Base-by-base conservation (phyloP, 2,113 vertebrate genomes). In the Varanus komodoensis region DNA sequence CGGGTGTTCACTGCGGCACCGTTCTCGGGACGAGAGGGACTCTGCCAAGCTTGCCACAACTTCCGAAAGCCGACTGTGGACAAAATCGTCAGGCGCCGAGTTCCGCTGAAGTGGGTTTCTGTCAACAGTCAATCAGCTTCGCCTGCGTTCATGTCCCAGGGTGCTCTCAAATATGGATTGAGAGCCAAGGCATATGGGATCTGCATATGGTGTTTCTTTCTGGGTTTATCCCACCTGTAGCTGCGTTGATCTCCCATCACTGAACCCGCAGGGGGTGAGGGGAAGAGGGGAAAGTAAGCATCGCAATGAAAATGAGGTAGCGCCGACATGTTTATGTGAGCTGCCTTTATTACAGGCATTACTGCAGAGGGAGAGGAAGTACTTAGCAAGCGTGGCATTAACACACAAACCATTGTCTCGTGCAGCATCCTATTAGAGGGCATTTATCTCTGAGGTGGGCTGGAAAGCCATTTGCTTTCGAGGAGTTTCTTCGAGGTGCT, bases 101-200 rank as follows among this genome's bases (percentile, higher is more conserved):
- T 91, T 90, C 88, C 68, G 69, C 1, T 0, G 0, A 44, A 88
- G 73, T 21, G 79, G 82, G 90, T 69, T 64, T 78, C 32, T 32
- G 52, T 87, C 50, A 73, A 15, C 3, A 67, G 79, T 89, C 78
- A 92, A 87, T 79, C 21, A 61, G 85, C 79, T 23, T 90, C 50
- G 91, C 74, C 38, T 34, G 29, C 3, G 0, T 14, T 89, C 83
- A n/a, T 4, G 0, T 92, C 92, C 69, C 94, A 48, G 92, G 52
- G 1, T 94, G 92, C 83, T 93, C 87, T 91, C 94, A 21, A 85
- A 38, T 1, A 86, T 27, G 90, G 94, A 11, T 0, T 0, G 0
- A 0, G 67, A 91, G 96, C 96, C 97, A 95, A 74, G 95, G 92
- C 97, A 96, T 93, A 96, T 95, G 96, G 96, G 96, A 11, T 74